Percentiles rank a stretch among this genome's conserved stretches.
These are phyloP conservation scores for Scolanthus callimorphus DNA, from an alignment of 92 coral and sea anemone species.

Conservation along the genomic window DNA sequence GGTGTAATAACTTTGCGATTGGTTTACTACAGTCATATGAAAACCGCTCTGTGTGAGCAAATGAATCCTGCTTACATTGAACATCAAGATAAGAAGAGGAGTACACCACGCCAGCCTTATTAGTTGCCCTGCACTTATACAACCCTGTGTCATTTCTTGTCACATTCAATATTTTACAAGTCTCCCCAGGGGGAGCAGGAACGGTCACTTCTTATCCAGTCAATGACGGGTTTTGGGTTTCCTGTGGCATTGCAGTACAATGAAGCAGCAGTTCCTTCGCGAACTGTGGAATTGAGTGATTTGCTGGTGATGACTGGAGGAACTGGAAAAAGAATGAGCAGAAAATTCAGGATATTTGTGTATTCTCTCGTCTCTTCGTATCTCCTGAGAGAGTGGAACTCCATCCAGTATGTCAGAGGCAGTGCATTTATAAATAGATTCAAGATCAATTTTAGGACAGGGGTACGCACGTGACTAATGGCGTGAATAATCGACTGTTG, in stretches of 20 bases:
- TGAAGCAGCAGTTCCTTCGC: conserved; percentile 4
- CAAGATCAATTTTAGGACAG: too few species aligned
- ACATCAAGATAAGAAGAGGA: conserved; percentile 1
- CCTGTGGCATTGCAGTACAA: conserved; percentile 47
- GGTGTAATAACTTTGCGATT: too few species aligned
- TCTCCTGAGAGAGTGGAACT: background rate
- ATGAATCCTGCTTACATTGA: conserved; percentile 1
- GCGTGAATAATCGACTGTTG: too few species aligned
- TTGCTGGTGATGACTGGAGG: background rate
- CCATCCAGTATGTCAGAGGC: too few species aligned
- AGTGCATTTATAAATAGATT: too few species aligned
- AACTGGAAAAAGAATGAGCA: background rate
- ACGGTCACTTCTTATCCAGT: conserved; percentile 13
- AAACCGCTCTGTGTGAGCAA: too few species aligned
- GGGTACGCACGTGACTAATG: too few species aligned
- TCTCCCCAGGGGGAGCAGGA: background rate
- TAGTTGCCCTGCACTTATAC: conserved; percentile 6
- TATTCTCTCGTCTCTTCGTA: background rate
- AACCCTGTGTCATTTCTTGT: conserved; percentile 10
- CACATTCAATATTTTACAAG: background rate
- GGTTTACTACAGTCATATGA: too few species aligned
- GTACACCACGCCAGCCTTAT: conserved; percentile 1
- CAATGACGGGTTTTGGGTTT: conserved; percentile 31
- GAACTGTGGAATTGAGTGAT: conserved; percentile 2
- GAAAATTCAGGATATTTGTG: background rate